Base-by-base conservation (phyloP, 2,797 vertebrate species). In the Hoplostethus atlanticus region DNA sequence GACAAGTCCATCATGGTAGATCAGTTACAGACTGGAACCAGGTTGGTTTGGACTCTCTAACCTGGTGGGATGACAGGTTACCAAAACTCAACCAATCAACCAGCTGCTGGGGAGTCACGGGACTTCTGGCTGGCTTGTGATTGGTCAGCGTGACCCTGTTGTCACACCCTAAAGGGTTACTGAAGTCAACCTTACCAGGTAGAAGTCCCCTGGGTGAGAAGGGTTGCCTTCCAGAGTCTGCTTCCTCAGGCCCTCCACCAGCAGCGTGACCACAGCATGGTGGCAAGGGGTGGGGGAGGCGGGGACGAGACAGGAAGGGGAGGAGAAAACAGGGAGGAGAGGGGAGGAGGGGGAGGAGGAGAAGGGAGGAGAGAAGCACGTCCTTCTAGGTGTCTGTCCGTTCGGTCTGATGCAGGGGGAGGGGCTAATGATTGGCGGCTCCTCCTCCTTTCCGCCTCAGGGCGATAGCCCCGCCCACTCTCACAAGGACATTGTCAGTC, bases 241-340 rank as follows among this genome's bases (percentile, higher is more conserved):
- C 83, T 94, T 96, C 93, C 92, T 95, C 91, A 96, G 91, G 87
- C 92, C 92, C 86, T 95, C 93, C 81, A 94, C 91, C 86, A 95
- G 92, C 92, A 95, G 90, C 52, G 90, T 88, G 88, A 97, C 96
- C 96, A 96, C 95, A 94, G 92, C 95, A 96, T 94, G 90, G 91
- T 85, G 91, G 84, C 74, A 25, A 67, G 56, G 25, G 75, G 77
- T 65, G 76, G 69, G 58, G 47, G 74, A 16, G 69, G 50, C 1
- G 38, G 55, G 55, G 53, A 16, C 36, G 48, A 44, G 42, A 17
- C 0, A 4, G 76, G 54, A 36, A 38, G 42, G 7, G 61, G 57
- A 12, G 67, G 57, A 15, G 53, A 34, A 52, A 51, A 28, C 0
- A 2, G 17, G 63, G 30, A 31, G 52, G 48, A 63, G n/a, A 30